Base-by-base conservation (phyloP, 1,140 invertebrate species). In the Drosophila tsacasi region DNA sequence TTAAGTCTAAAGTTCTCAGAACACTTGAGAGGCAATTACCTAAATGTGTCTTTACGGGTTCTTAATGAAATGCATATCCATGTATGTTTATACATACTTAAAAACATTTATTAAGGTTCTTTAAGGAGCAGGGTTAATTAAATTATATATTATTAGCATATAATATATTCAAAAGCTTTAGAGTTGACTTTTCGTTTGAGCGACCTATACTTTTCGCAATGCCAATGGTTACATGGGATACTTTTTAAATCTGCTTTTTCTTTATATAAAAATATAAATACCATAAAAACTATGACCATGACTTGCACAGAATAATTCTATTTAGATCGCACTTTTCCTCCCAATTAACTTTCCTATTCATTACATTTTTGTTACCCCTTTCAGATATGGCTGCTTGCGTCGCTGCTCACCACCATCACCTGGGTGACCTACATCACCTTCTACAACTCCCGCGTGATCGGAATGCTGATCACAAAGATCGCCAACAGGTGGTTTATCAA, bases 341-440 rank as follows among this genome's bases (percentile, higher is more conserved):
- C 9, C 3, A 8, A 25, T 17, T 17, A 17, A 25, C 7, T 21
- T 42, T 0, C 12, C 0, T 17, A 21, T 37, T 17, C 1, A 37
- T 10, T 35, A 17, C 10, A 55, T 5, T 21, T 27, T 8, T 21
- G 25, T 15, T 2, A 6, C 19, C 46, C 17, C 2, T 58, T 81
- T 60, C 42, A 93, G 92, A 92, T 93, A 83, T 96, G 95, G 94
- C 94, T 97, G 77, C 94, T 97, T 15, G 95, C 95, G 81, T 97
- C 96, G 27, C 93, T 97, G n/a, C 93, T 96, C 47, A 94, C 95
- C 49, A 96, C 95, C 10, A 96, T 97, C 83, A 87, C 76, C 30
- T 99, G 98, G 98, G 96, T 98, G 37, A 96, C 98, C 76, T 99
- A 99, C 94, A 97, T 98, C 81, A 97, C 97, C 13, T 99, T 98